Evolutionary conservation across 2,113 vertebrate genomes (phyloP).

Genomic region (Glaucidium brasilianum): DNA sequence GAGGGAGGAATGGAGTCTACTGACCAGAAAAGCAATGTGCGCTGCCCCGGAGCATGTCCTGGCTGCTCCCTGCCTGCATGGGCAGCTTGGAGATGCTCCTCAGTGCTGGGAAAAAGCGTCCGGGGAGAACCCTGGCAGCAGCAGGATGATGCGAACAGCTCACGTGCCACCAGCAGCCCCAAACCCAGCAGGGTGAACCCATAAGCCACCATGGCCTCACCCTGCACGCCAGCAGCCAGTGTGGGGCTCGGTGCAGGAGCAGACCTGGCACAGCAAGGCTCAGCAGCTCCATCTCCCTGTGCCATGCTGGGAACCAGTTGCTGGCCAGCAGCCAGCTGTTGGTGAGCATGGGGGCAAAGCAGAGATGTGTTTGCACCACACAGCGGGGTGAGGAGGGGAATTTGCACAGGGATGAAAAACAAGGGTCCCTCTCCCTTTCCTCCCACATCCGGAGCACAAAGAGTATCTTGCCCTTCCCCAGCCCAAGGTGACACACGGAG

Average conservation of each 20-base stretch:
- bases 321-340: background rate
- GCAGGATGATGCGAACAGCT: accelerated
- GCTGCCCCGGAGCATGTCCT: accelerated
- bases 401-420: background rate
- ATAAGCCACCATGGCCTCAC: accelerated
- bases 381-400: background rate
- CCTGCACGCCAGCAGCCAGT: accelerated
- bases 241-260: accelerated
- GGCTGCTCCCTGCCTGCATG: background rate
- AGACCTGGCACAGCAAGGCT: background rate
- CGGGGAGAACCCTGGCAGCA: background rate
- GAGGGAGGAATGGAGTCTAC: background rate
- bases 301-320: background rate
- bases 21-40: accelerated
- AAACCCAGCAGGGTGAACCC: background rate
- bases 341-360: background rate
- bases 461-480: background rate
- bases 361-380: accelerated
- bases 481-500: accelerated
- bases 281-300: background rate
- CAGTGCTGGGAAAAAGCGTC: accelerated
- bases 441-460: background rate
- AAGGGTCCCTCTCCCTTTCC: background rate
- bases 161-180: background rate
- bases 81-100: background rate